Conservation (phyloP, 2,888 invertebrate genomes). For the Adineta ricciae region DNA sequence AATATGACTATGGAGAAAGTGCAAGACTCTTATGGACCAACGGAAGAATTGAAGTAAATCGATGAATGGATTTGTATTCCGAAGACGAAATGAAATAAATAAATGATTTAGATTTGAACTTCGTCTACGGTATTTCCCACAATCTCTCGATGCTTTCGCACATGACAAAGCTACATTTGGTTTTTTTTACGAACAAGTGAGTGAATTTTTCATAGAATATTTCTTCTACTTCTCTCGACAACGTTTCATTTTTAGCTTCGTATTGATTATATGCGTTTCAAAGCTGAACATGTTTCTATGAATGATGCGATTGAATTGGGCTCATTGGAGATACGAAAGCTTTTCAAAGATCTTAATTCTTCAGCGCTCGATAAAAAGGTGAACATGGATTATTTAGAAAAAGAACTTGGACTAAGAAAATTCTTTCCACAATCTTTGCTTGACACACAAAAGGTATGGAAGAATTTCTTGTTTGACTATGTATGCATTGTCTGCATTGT, state of each 20-base stretch:
- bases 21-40: not conserved
- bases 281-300: constrained; percentile 54
- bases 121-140: constrained; percentile 10
- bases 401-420: constrained; percentile 82
- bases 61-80: not conserved
- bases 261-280: constrained; percentile 77
- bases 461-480: not conserved
- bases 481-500: not conserved
- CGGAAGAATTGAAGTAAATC: not conserved
- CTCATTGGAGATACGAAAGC: constrained; percentile 72
- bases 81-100: no score
- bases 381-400: constrained; percentile 84
- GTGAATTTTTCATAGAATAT: not conserved
- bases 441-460: constrained; percentile 63
- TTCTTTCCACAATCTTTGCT: constrained; percentile 80
- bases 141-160: not conserved
- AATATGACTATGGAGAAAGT: constrained; percentile 2
- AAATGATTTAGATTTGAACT: not conserved
- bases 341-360: constrained; percentile 72
- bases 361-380: constrained; percentile 86
- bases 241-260: constrained; percentile 60
- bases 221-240: no score
- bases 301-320: constrained; percentile 84
- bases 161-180: constrained; percentile 80
- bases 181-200: constrained; percentile 81